phyloP scores from a whole-genome alignment of 2,797 vertebrate species.

The Hyperoplus immaculatus region DNA sequence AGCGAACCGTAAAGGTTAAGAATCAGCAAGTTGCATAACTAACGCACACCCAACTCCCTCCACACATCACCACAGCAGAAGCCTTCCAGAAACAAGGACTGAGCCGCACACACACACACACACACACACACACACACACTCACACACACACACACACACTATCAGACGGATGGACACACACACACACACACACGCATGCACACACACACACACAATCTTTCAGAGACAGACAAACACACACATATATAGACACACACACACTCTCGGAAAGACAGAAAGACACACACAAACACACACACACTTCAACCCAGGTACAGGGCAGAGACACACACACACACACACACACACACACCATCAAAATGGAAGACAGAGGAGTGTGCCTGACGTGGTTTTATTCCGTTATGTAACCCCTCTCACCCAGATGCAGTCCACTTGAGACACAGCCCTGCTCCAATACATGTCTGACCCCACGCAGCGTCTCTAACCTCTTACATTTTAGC shows the following conservation, averaged over 20 bases:
- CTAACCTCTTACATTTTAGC: background rate
- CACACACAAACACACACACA: conserved; percentile 18
- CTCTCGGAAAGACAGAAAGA: conserved; percentile 68
- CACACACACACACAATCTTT: conserved; percentile 47
- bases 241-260: background rate
- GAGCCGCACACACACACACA: background rate
- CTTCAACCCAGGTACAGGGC: conserved; percentile 55
- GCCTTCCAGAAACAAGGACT: conserved; percentile 31
- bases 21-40: conserved; percentile 53
- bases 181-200: conserved; percentile 32
- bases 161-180: conserved; percentile 47
- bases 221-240: conserved; percentile 17
- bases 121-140: background rate
- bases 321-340: conserved; percentile 32
- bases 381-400: conserved; percentile 48
- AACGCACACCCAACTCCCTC: conserved; percentile 25
- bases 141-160: conserved; percentile 4
- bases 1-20: conserved; percentile 42
- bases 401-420: conserved; percentile 65
- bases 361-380: conserved; percentile 57
- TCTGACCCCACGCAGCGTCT: conserved; percentile 31
- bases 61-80: conserved; percentile 32
- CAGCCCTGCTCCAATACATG: background rate
- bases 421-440: conserved; percentile 47
- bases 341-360: conserved; percentile 58